Evolutionary conservation across 2,888 invertebrate species (phyloP).

Genomic region (Lordiphosa andalusiaca): DNA sequence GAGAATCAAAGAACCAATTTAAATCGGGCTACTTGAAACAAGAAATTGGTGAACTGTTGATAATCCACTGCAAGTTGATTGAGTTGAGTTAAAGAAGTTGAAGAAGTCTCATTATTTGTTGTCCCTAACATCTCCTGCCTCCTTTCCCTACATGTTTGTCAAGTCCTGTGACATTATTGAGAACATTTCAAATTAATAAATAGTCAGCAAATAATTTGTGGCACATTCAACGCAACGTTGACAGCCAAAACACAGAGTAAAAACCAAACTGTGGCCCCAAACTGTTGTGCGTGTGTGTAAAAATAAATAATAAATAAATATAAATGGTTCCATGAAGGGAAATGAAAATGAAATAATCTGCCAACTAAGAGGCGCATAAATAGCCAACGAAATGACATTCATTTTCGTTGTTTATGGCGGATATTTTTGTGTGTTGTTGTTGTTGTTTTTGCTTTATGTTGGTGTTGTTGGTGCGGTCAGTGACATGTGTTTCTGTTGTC

Average conservation of each 20-base stretch:
- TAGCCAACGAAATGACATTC: constrained; percentile 63
- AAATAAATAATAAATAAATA: constrained; percentile 46
- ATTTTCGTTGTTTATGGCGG: constrained; percentile 48
- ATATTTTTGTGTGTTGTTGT: constrained; percentile 38
- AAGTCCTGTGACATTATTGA: too few relatives aligned
- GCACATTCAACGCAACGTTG: constrained; percentile 40
- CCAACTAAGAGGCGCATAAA: constrained; percentile 65
- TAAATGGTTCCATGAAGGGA: constrained; percentile 33
- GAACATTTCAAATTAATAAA: constrained; percentile 24
- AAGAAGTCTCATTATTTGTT: too few relatives aligned
- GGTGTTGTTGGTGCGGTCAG: constrained; percentile 50
- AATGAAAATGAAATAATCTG: constrained; percentile 68
- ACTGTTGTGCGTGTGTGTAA: constrained; percentile 17
- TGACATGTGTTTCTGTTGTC: constrained; percentile 56
- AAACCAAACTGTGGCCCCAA: constrained; percentile 24
- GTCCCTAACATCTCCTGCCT: too few relatives aligned
- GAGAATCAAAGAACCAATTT: too few relatives aligned
- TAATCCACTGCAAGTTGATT: too few relatives aligned
- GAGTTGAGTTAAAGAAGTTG: too few relatives aligned
- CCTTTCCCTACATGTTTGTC: too few relatives aligned
- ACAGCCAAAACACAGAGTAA: constrained; percentile 24
- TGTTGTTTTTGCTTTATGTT: too few relatives aligned
- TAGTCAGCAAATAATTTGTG: constrained; percentile 40
- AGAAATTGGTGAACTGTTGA: too few relatives aligned
- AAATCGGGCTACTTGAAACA: too few relatives aligned